A percentile compares a stretch with the other conserved stretches of the same genome.
Conservation (phyloP, 2,113 vertebrate genomes). For the Thryonomys swinderianus region DNA sequence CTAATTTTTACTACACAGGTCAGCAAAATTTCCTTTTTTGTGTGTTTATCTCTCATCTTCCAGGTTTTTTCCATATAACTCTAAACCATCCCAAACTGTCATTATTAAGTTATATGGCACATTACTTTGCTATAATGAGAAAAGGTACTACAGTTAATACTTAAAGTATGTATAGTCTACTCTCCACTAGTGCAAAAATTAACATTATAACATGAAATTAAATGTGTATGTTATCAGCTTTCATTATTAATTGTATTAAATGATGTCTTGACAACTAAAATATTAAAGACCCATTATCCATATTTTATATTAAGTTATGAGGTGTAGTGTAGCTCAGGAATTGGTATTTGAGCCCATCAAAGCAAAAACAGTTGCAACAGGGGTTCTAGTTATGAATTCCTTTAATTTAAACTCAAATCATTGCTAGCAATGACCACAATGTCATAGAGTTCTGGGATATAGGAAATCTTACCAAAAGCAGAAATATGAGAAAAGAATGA, state of each 20-base stretch:
- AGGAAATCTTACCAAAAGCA: neutral
- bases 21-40: neutral
- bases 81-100: constrained; percentile 44
- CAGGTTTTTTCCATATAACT: constrained; percentile 3
- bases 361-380: neutral
- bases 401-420: neutral
- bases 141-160: neutral
- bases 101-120: constrained; percentile 38
- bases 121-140: neutral
- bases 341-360: neutral
- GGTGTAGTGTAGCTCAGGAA: neutral
- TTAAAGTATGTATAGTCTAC: neutral
- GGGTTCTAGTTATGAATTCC: neutral
- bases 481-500: neutral
- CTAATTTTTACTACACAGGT: constrained; percentile 63
- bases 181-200: neutral
- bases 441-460: neutral
- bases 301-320: neutral
- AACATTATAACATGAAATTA: neutral
- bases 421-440: neutral
- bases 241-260: neutral
- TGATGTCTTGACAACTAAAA: neutral
- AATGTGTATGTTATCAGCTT: neutral
- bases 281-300: neutral
- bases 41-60: neutral